Percentiles rank a stretch among this genome's conserved stretches.
These are phyloP conservation scores for Atractosteus spatula DNA, from an alignment of 2,113 vertebrate genomes.

Conservation along the genomic window DNA sequence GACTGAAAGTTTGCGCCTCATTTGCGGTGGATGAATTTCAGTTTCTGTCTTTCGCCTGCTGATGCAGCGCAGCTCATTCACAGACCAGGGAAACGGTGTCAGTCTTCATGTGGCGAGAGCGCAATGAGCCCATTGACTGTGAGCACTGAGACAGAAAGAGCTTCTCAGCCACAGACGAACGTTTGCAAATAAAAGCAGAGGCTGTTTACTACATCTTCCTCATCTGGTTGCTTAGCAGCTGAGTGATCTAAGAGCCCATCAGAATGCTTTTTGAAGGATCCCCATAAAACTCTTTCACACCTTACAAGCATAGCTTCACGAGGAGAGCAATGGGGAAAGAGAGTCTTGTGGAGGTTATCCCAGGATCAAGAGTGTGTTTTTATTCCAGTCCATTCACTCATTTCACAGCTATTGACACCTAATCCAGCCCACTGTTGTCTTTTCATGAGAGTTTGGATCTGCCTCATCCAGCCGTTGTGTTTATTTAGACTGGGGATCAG, in stretches of 20 bases:
- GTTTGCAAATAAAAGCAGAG: too few species aligned
- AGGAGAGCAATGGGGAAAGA: neutral
- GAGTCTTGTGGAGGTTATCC: neutral
- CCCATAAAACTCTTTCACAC: neutral
- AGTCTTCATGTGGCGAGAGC: conserved; percentile 18
- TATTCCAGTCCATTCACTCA: conserved; percentile 37
- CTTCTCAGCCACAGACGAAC: neutral
- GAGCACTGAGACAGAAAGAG: neutral
- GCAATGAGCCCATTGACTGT: neutral
- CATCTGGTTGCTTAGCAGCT: too few species aligned
- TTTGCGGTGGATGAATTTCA: conserved; percentile 55
- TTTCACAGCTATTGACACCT: conserved; percentile 21
- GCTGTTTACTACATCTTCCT: too few species aligned
- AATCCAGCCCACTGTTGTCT: conserved; percentile 56
- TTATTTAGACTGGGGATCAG: conserved; percentile 56
- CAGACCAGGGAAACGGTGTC: conserved; percentile 6
- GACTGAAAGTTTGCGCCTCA: conserved; percentile 55
- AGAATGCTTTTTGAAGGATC: conserved; percentile 46
- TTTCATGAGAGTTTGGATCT: conserved; percentile 60
- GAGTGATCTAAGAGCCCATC: conserved; percentile 36
- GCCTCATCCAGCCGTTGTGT: conserved; percentile 46
- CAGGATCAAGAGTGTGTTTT: conserved; percentile 31
- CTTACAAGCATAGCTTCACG: neutral
- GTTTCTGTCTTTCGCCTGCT: conserved; percentile 35
- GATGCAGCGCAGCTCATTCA: conserved; percentile 29